Conservation (phyloP, 2,888 invertebrate species). For the Volucella bombylans region DNA sequence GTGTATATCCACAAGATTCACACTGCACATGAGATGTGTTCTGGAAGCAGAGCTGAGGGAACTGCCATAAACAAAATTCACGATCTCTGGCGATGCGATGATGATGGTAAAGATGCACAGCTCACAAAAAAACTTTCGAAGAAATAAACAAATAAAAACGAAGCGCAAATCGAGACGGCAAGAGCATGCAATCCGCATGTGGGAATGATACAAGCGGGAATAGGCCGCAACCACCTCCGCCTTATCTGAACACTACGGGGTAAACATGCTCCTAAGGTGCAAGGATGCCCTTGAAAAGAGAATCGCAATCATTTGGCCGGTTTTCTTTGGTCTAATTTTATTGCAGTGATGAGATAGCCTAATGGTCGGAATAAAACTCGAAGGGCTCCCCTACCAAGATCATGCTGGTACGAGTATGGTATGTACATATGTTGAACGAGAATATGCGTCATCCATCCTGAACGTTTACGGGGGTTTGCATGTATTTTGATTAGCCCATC, state of each 20-base stretch:
- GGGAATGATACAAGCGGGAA: slow-evolving; percentile 7
- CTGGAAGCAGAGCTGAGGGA: slow-evolving; percentile 11
- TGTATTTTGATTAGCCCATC: too few relatives aligned
- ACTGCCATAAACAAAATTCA: slow-evolving; percentile 50
- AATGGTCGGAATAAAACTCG: not conserved
- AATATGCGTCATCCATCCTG: too few relatives aligned
- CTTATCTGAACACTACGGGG: not conserved
- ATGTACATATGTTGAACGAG: too few relatives aligned
- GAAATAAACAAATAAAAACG: slow-evolving; percentile 50
- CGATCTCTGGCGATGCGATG: slow-evolving; percentile 19
- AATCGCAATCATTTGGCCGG: slow-evolving; percentile 20
- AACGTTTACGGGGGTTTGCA: too few relatives aligned
- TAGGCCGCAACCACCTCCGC: not conserved
- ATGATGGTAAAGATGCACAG: slow-evolving; percentile 17
- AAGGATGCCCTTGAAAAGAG: slow-evolving; percentile 61
- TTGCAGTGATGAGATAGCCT: slow-evolving; percentile 32
- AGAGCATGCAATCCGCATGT: slow-evolving; percentile 23
- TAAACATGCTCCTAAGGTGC: slow-evolving; percentile 5
- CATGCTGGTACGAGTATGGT: too few relatives aligned
- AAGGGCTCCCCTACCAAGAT: too few relatives aligned
- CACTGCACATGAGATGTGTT: slow-evolving; percentile 41
- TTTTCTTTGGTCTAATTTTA: slow-evolving; percentile 45
- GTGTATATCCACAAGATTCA: slow-evolving; percentile 36
- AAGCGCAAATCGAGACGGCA: slow-evolving; percentile 9
- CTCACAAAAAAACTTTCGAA: slow-evolving; percentile 17